phyloP scores from a whole-genome alignment of 2,113 vertebrate genomes.

The Cavia porcellus region DNA sequence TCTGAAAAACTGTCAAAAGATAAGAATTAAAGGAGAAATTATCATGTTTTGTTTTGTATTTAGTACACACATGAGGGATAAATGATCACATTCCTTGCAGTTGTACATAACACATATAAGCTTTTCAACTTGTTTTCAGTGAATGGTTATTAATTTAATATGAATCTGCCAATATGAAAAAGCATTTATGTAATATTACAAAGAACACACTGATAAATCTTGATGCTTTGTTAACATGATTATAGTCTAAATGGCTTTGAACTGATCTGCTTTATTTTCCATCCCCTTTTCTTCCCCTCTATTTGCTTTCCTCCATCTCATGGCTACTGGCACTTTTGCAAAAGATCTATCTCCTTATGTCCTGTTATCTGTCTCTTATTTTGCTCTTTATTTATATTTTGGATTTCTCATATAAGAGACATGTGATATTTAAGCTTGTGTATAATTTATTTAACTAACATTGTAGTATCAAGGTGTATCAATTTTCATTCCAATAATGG shows the following conservation, averaged over 20 bases:
- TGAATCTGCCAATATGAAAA: not conserved
- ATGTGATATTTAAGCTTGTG: not conserved
- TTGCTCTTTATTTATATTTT: not conserved
- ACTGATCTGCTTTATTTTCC: not conserved
- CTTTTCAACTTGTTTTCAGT: not conserved
- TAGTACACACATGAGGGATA: not conserved
- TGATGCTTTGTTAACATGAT: not conserved
- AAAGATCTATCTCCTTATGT: not conserved
- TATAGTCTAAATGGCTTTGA: not conserved
- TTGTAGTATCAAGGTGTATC: not conserved
- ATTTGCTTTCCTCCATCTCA: not conserved
- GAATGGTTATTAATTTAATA: not conserved
- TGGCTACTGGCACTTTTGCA: not conserved
- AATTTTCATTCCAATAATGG: not conserved
- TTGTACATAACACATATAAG: not conserved
- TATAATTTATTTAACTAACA: not conserved
- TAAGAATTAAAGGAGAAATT: not conserved
- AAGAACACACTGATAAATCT: not conserved
- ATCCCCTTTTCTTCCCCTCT: not conserved
- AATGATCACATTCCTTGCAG: not conserved
- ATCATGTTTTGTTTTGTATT: not conserved
- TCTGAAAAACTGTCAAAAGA: not conserved
- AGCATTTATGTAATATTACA: not conserved
- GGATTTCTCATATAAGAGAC: not conserved
- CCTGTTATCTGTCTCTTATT: not conserved